A percentile compares a stretch with the other conserved stretches of the same genome.
Evolutionary conservation across 2,888 invertebrate species (phyloP).

Genomic region (Idaea biselata): DNA sequence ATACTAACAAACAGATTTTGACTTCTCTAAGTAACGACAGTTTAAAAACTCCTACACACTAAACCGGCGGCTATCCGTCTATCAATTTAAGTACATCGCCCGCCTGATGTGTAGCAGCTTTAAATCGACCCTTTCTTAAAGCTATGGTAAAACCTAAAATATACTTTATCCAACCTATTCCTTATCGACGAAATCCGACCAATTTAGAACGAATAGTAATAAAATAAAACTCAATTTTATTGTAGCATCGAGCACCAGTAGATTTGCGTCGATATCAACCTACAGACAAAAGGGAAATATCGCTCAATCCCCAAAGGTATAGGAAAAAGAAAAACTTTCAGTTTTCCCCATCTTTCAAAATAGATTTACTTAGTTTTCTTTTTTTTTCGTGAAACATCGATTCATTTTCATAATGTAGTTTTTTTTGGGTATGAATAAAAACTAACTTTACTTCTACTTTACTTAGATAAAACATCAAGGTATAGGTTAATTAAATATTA

Average conservation of each 20-base stretch:
- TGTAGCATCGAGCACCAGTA: neutral
- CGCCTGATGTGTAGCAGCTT: neutral
- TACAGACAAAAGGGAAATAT: neutral
- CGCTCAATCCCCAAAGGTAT: neutral
- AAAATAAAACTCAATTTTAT: constrained; percentile 1
- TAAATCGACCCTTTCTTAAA: neutral
- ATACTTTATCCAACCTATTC: neutral
- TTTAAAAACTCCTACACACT: too few species aligned
- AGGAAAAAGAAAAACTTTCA: neutral
- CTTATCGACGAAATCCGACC: neutral
- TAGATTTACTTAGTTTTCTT: neutral
- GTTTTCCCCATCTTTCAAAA: neutral
- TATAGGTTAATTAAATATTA: too few species aligned
- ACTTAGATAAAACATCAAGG: too few species aligned
- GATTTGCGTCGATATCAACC: neutral
- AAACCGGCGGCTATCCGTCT: too few species aligned
- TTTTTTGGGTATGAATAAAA: too few species aligned
- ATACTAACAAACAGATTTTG: too few species aligned
- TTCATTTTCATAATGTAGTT: too few species aligned
- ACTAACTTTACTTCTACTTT: too few species aligned
- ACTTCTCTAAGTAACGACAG: too few species aligned
- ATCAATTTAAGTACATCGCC: too few species aligned
- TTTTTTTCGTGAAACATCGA: neutral
- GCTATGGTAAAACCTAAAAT: neutral
- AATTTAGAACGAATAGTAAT: neutral